Evolutionary conservation across 2,797 vertebrate species (phyloP).

Genomic region (Chloroceryle amazona): DNA sequence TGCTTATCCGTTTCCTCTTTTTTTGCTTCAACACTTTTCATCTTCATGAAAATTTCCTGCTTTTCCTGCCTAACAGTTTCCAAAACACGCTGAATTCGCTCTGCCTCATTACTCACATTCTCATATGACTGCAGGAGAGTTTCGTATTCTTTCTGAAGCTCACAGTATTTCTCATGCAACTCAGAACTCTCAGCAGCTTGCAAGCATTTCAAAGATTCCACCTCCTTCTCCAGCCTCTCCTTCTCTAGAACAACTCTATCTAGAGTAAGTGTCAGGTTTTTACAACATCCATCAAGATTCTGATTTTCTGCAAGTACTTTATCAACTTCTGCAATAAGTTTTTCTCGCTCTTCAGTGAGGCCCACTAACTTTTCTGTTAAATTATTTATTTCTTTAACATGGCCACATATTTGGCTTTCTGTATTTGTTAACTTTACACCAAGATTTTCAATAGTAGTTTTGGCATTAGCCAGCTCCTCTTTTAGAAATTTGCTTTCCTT

Average conservation of each 20-base stretch:
- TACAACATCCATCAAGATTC: conserved; percentile 88
- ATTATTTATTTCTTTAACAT: conserved; percentile 68
- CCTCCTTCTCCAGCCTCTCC: conserved; percentile 83
- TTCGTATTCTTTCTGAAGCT: conserved; percentile 96
- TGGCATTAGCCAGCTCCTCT: conserved; percentile 84
- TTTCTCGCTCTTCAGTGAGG: conserved; percentile 84
- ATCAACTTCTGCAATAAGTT: conserved; percentile 89
- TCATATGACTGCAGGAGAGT: conserved; percentile 95
- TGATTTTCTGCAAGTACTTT: conserved; percentile 89
- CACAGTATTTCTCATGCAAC: conserved; percentile 88
- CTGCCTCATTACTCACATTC: conserved; percentile 93
- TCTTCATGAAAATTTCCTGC: conserved; percentile 86
- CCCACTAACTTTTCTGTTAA: conserved; percentile 72
- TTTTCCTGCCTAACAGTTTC: conserved; percentile 92
- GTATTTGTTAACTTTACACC: conserved; percentile 73
- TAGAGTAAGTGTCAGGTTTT: conserved; percentile 91
- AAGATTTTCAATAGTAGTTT: conserved; percentile 77
- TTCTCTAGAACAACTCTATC: conserved; percentile 89
- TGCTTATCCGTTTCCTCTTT: conserved; percentile 86
- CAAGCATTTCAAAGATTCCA: conserved; percentile 80
- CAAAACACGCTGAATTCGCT: conserved; percentile 89
- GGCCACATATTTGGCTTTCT: conserved; percentile 66
- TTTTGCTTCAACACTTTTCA: conserved; percentile 83
- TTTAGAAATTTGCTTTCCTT: conserved; percentile 90
- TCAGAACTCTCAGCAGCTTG: conserved; percentile 79